Evolutionary conservation across 2,797 vertebrate genomes (phyloP).

Genomic region (Onychomys leucogaster): DNA sequence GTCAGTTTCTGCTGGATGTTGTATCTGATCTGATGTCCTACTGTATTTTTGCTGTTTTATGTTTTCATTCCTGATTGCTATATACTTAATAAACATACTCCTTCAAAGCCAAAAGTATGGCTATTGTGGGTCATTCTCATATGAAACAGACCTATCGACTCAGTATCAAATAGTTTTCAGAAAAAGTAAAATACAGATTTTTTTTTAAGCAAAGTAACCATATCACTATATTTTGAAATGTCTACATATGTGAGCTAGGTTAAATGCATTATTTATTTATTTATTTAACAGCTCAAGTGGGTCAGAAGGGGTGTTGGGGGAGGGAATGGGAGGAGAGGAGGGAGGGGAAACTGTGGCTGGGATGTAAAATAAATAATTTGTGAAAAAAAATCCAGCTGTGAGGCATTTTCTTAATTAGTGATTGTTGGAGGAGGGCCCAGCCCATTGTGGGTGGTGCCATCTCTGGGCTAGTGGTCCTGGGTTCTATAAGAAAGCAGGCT

Average conservation of each 20-base stretch:
- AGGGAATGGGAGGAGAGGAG: too few species aligned
- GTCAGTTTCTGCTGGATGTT: not conserved
- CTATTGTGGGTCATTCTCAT: not conserved
- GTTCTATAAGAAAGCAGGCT: too few species aligned
- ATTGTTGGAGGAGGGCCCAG: too few species aligned
- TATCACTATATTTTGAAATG: not conserved
- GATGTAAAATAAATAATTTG: too few species aligned
- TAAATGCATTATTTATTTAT: not conserved
- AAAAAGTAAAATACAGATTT: not conserved
- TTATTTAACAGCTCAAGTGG: not conserved
- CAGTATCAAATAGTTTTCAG: not conserved
- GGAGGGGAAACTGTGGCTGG: too few species aligned
- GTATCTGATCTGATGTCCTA: not conserved
- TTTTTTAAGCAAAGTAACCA: not conserved
- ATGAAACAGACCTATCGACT: not conserved
- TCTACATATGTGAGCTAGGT: not conserved
- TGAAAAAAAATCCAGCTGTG: too few species aligned
- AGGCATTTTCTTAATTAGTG: too few species aligned
- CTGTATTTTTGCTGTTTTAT: not conserved
- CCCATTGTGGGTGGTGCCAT: too few species aligned
- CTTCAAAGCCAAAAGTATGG: not conserved
- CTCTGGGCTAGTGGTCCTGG: too few species aligned
- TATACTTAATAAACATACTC: not conserved
- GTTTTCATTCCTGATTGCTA: not conserved
- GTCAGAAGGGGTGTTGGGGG: not conserved